Evolutionary conservation across 1,140 invertebrate genomes (phyloP).

Genomic region (Macrocentrus cingulum): DNA sequence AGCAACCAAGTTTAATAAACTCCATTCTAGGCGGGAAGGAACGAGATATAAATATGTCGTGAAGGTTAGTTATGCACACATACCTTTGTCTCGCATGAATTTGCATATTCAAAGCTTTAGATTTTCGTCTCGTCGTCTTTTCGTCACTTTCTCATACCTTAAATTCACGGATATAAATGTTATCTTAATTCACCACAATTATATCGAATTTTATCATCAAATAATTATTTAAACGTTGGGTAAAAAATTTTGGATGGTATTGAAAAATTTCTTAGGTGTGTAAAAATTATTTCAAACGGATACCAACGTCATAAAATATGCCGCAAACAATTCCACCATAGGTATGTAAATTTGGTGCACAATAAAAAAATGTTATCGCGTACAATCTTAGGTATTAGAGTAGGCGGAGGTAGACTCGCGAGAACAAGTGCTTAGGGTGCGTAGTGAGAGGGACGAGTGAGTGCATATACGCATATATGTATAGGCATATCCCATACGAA

Average conservation of each 20-base stretch:
- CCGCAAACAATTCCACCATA: slow-evolving; percentile 31
- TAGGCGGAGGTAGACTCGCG: slow-evolving; percentile 5
- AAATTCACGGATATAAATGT: slow-evolving; percentile 9
- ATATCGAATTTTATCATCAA: no score
- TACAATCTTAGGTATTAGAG: not conserved
- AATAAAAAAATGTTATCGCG: slow-evolving; percentile 3
- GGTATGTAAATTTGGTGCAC: slow-evolving; percentile 35
- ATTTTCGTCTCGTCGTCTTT: slow-evolving; percentile 23
- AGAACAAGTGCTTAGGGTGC: no score
- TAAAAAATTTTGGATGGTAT: no score
- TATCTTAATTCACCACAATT: not conserved
- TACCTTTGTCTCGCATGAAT: slow-evolving; percentile 33
- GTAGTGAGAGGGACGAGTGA: not conserved
- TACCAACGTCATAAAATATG: slow-evolving; percentile 27
- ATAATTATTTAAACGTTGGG: no score
- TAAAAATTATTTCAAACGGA: no score
- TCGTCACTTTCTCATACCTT: not conserved
- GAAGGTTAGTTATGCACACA: slow-evolving; percentile 39
- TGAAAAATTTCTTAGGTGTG: no score
- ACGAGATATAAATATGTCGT: slow-evolving; percentile 52
- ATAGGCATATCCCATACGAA: not conserved
- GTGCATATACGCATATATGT: not conserved
- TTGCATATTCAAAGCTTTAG: slow-evolving; percentile 50
- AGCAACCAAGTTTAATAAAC: slow-evolving; percentile 48
- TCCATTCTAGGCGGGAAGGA: slow-evolving; percentile 42